A percentile compares a stretch with the other conserved stretches of the same genome.
Conservation (phyloP, 1,140 invertebrate genomes). For the Listronotus bonariensis region DNA sequence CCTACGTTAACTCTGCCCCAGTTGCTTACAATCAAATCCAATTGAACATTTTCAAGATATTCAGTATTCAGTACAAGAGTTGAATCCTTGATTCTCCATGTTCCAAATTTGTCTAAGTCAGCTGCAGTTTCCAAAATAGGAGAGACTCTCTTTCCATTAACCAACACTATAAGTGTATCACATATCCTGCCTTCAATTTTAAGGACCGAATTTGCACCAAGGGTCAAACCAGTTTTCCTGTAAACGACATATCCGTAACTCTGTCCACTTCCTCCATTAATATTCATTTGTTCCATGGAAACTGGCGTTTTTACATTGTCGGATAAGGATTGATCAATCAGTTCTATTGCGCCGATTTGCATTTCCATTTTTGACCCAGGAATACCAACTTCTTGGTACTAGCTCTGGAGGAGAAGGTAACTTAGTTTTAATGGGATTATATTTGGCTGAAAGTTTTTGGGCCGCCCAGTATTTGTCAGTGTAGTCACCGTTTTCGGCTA, state of each 20-base stretch:
- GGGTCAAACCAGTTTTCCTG: conserved; percentile 46
- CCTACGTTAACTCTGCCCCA: conserved; percentile 64
- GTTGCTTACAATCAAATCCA: conserved; percentile 66
- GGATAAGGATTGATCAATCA: conserved; percentile 42
- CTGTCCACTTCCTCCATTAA: conserved; percentile 62
- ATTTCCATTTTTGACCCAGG: conserved; percentile 35
- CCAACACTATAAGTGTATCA: conserved; percentile 60
- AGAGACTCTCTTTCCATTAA: conserved; percentile 56
- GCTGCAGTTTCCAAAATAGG: conserved; percentile 43
- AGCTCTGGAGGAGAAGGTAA: conserved; percentile 52
- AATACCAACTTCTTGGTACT: conserved; percentile 50
- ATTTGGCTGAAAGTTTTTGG: conserved; percentile 50
- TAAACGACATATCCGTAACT: conserved; percentile 65
- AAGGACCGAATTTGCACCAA: conserved; percentile 46
- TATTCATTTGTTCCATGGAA: conserved; percentile 63
- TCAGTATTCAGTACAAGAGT: conserved; percentile 36
- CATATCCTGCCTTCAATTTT: conserved; percentile 57
- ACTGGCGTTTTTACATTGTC: conserved; percentile 38
- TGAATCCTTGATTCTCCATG: conserved; percentile 55
- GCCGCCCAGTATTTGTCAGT: conserved; percentile 56
- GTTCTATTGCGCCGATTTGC: conserved; percentile 42
- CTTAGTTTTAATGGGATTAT: conserved; percentile 54
- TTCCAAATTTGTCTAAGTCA: conserved; percentile 56
- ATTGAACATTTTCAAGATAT: conserved; percentile 43
- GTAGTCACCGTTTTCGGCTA: conserved; percentile 60